Conservation (phyloP, 1,140 invertebrate species). For the Heliconius eleuchia region DNA sequence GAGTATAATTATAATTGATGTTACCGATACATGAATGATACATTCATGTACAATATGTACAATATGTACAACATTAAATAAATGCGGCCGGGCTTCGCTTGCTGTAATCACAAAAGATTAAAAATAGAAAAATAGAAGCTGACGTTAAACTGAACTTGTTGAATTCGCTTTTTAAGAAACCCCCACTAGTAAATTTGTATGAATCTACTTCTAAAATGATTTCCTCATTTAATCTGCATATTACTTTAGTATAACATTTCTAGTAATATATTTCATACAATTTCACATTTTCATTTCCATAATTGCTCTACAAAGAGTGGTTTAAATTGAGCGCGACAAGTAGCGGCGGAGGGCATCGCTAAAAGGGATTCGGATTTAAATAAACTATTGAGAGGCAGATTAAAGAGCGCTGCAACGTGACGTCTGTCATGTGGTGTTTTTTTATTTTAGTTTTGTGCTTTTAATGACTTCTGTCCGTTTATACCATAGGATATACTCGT, state of each 20-base stretch:
- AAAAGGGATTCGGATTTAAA: constrained; percentile 13
- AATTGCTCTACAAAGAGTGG: constrained; percentile 7
- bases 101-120: no score
- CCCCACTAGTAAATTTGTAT: no score
- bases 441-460: neutral
- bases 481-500: neutral
- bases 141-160: no score
- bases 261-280: neutral
- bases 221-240: neutral
- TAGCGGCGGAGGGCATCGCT: constrained; percentile 1
- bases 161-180: no score
- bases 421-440: neutral
- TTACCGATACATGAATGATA: no score
- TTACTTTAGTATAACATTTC: neutral
- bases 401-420: neutral
- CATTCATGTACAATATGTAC: no score
- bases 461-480: neutral
- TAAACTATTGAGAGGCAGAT: constrained; percentile 10
- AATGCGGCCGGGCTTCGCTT: no score
- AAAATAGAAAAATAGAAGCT: no score
- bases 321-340: constrained; percentile 13
- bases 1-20: no score
- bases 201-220: no score
- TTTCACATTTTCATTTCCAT: neutral
- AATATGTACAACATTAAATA: no score